Evolutionary conservation across 1,140 invertebrate species (phyloP).

Genomic region (Leptonema lineaticorne): DNA sequence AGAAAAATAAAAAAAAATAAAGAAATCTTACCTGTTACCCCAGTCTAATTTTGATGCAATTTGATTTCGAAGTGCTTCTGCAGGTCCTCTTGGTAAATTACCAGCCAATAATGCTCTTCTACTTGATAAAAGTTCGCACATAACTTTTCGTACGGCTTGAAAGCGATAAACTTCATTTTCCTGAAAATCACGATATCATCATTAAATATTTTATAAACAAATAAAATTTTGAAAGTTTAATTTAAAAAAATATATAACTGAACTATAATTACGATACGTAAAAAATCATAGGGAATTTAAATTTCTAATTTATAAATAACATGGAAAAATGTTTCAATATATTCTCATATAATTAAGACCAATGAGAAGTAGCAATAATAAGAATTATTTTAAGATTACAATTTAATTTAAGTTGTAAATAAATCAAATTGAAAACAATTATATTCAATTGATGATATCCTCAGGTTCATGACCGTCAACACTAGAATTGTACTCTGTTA

Average conservation of each 20-base stretch:
- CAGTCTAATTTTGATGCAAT: constrained; percentile 91
- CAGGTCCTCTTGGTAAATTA: constrained; percentile 88
- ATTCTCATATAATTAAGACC: too few relatives aligned
- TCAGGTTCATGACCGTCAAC: constrained; percentile 8
- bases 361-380: neutral
- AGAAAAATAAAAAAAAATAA: constrained; percentile 4
- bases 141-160: constrained; percentile 78
- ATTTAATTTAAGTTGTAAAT: constrained; percentile 5
- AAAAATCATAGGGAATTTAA: too few relatives aligned
- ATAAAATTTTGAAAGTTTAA: neutral
- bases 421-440: constrained; percentile 10
- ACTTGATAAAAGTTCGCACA: constrained; percentile 85
- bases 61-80: constrained; percentile 77
- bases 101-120: constrained; percentile 79
- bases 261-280: too few relatives aligned
- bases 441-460: constrained; percentile 18
- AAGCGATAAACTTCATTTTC: constrained; percentile 81
- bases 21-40: constrained; percentile 87
- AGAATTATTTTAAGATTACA: neutral
- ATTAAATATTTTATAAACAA: neutral
- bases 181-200: constrained; percentile 57
- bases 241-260: neutral
- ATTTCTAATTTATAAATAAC: too few relatives aligned
- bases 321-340: too few relatives aligned
- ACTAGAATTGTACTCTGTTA: neutral